Evolutionary conservation across 2,888 invertebrate species (phyloP).

Genomic region (Cryptus armator): DNA sequence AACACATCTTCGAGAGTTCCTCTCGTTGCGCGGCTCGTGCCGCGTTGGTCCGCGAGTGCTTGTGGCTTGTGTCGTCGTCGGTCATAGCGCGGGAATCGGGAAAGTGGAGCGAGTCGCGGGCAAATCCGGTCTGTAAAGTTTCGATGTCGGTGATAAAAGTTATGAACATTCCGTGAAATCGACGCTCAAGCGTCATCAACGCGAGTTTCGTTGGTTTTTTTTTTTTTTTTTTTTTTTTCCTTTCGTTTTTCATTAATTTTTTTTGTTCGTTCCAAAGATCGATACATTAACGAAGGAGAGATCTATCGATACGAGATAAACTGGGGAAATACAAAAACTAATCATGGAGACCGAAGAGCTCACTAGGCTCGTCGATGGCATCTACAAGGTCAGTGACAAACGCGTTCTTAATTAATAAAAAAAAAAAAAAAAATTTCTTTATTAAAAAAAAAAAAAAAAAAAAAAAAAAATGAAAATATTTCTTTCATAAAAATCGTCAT

Average conservation of each 20-base stretch:
- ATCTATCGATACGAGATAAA: constrained; percentile 46
- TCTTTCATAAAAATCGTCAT: neutral
- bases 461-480: too few relatives aligned
- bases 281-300: constrained; percentile 51
- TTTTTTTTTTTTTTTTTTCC: constrained; percentile 12
- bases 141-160: constrained; percentile 75
- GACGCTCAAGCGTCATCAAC: constrained; percentile 35
- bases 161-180: constrained; percentile 82
- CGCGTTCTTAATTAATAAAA: neutral
- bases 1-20: neutral
- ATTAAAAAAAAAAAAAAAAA: too few relatives aligned
- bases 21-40: constrained; percentile 33
- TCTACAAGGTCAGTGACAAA: constrained; percentile 91
- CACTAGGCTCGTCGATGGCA: constrained; percentile 95
- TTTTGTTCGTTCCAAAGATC: constrained; percentile 28
- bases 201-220: constrained; percentile 17
- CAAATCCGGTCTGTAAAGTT: constrained; percentile 72
- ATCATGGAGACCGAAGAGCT: constrained; percentile 95
- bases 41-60: constrained; percentile 19
- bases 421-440: too few relatives aligned
- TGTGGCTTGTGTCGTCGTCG: constrained; percentile 21
- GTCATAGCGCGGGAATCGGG: constrained; percentile 62
- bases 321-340: constrained; percentile 68
- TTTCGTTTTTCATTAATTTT: constrained; percentile 6
- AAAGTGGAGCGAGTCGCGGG: constrained; percentile 78